Evolutionary conservation across 2,888 invertebrate species (phyloP).

Genomic region (Netelia fuscicornis): DNA sequence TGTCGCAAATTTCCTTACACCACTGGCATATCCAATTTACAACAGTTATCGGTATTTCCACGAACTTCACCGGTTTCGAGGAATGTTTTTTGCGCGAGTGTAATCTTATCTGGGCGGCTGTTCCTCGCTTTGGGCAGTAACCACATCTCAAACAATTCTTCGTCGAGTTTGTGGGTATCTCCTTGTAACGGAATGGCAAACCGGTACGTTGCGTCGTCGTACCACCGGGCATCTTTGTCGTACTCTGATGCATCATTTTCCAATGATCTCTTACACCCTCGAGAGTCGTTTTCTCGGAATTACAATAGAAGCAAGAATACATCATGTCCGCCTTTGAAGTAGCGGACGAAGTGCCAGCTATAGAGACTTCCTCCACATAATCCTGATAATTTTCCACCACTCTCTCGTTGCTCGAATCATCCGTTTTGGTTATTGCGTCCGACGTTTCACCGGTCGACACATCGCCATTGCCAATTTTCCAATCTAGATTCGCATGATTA

Average conservation of each 20-base stretch:
- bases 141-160: conserved; percentile 73
- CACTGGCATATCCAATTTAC: conserved; percentile 79
- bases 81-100: conserved; percentile 76
- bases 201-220: conserved; percentile 38
- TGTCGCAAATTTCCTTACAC: conserved; percentile 81
- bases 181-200: conserved; percentile 75
- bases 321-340: conserved; percentile 57
- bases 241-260: conserved; percentile 74
- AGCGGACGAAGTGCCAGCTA: neutral
- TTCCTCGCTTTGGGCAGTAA: conserved; percentile 75
- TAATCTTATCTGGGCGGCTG: conserved; percentile 72
- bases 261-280: conserved; percentile 78
- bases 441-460: conserved; percentile 15
- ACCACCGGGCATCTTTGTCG: conserved; percentile 49
- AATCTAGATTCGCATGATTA: conserved; percentile 77
- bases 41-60: conserved; percentile 66
- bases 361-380: conserved; percentile 73
- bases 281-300: conserved; percentile 74
- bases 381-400: conserved; percentile 72
- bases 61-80: conserved; percentile 71
- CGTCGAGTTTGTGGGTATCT: conserved; percentile 55
- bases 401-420: conserved; percentile 43
- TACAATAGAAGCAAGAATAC: conserved; percentile 80
- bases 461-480: conserved; percentile 69
- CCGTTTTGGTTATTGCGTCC: neutral